Conservation (phyloP, 2,888 invertebrate genomes). For the Pseudanteris insignis region DNA sequence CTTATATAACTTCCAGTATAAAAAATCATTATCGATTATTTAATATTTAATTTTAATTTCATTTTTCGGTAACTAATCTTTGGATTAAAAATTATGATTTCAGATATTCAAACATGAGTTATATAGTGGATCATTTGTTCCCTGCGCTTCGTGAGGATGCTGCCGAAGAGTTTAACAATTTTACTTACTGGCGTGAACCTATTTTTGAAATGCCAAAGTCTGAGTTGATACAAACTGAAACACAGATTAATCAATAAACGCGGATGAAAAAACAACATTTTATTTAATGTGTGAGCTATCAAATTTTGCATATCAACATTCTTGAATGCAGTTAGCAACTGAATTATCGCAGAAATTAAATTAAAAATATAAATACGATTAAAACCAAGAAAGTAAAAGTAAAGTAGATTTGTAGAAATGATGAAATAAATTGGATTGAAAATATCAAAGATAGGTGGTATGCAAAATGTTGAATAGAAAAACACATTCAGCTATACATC, state of each 20-base stretch:
- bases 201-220: slow-evolving; percentile 70
- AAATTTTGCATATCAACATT: slow-evolving; percentile 10
- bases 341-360: not conserved
- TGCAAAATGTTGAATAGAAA: slow-evolving; percentile 39
- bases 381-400: too few species aligned
- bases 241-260: slow-evolving; percentile 23
- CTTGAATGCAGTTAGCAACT: not conserved
- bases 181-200: slow-evolving; percentile 94
- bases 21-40: too few species aligned
- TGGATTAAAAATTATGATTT: slow-evolving; percentile 47
- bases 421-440: not conserved
- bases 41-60: too few species aligned
- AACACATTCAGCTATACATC: slow-evolving; percentile 17
- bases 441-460: not conserved
- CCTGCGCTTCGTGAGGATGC: slow-evolving; percentile 78
- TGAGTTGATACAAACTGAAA: slow-evolving; percentile 47
- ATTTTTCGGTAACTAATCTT: too few species aligned
- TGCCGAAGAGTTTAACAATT: slow-evolving; percentile 81
- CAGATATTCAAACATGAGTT: slow-evolving; percentile 94
- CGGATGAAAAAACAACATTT: too few species aligned
- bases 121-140: slow-evolving; percentile 95
- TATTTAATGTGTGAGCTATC: not conserved
- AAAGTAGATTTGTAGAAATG: too few species aligned
- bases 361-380: too few species aligned
- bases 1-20: too few species aligned